Conservation (phyloP, 1,140 invertebrate species). For the Euura saliciscinereae region DNA sequence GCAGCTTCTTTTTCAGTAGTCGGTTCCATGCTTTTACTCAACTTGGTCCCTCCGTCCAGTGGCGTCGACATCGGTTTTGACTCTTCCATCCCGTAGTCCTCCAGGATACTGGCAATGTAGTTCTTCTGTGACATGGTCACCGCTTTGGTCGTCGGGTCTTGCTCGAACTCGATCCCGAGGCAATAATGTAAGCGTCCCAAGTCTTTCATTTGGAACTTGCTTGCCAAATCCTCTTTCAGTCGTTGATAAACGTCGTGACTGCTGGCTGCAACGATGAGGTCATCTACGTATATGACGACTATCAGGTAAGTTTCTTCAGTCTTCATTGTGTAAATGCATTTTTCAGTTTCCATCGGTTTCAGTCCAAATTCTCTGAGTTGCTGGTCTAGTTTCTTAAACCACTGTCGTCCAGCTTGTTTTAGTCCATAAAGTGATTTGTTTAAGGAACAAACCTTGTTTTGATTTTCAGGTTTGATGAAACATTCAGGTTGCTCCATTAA, state of each 20-base stretch:
- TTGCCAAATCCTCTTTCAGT: conserved; percentile 20
- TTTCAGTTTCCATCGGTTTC: conserved; percentile 28
- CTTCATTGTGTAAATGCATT: conserved; percentile 32
- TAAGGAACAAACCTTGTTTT: conserved; percentile 47
- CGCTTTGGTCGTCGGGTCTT: background rate
- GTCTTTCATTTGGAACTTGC: conserved; percentile 26
- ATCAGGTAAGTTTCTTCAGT: conserved; percentile 20
- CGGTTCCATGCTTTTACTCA: background rate
- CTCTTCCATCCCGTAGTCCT: background rate
- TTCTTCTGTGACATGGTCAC: background rate
- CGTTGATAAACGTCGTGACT: conserved; percentile 15
- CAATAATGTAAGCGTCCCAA: conserved; percentile 24
- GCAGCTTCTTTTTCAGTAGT: background rate
- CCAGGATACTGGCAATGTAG: background rate
- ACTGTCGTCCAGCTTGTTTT: conserved; percentile 28
- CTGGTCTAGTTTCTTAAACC: conserved; percentile 36
- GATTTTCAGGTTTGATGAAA: conserved; percentile 34
- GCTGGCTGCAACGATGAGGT: conserved; percentile 38
- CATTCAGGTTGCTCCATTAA: conserved; percentile 33
- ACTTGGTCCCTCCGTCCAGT: background rate
- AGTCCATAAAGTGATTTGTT: conserved; percentile 39
- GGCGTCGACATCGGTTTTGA: background rate
- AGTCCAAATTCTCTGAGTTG: conserved; percentile 26
- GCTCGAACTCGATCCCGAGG: conserved; percentile 25
- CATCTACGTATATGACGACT: conserved; percentile 39